Base-by-base conservation (phyloP, 2,888 invertebrate species). In the Tromatobia lineatoria region DNA sequence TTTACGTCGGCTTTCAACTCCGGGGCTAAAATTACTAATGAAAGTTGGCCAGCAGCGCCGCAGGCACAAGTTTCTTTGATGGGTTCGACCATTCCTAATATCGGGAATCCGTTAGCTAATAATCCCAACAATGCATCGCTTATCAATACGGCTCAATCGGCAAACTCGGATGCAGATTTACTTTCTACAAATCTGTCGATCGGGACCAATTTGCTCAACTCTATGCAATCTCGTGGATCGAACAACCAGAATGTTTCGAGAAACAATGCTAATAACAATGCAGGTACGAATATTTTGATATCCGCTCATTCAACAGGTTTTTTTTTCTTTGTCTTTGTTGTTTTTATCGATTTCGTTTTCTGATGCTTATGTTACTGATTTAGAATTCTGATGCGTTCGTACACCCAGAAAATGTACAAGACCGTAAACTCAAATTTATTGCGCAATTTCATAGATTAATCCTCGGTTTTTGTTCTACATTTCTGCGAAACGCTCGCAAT, bases 1-100 rank as follows among this genome's bases (percentile, higher is more conserved):
- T 98, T 98, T 93, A 95, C 95, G 83, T 96, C 96, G 61, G 97
- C 97, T 10, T 98, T 97, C 94, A 92, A 91, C 83, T 87, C 92
- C 0, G 88, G 88, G 11, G 85, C 91, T 2, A 89, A 88, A 15
- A 90, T 93, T 86, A 88, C 90, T 20, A 90, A 88, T 75, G 86
- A 87, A 45, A 87, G 75, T 78, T 87, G 87, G 87, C 45, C 79
- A 23, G 70, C 83, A 87, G 74, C 86, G 54, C 88, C 89, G 20
- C 90, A 89, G 59, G 77, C 90, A 13, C 91, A 90, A 82, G 87
- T 91, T 29, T 90, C 90, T 69, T 71, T 91, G 25, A 86, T 91
- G 52, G 89, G 89, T 8, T 78, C 90, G 20, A 88, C 88, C 52
- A 88, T 91, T 74, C 86, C 91, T 23, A 90, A 89, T 78, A 80